Evolutionary conservation across 1,140 invertebrate species (phyloP), one percentile per base, ranked within the genome.

Genomic region (Scaptomyza hsui): DNA sequence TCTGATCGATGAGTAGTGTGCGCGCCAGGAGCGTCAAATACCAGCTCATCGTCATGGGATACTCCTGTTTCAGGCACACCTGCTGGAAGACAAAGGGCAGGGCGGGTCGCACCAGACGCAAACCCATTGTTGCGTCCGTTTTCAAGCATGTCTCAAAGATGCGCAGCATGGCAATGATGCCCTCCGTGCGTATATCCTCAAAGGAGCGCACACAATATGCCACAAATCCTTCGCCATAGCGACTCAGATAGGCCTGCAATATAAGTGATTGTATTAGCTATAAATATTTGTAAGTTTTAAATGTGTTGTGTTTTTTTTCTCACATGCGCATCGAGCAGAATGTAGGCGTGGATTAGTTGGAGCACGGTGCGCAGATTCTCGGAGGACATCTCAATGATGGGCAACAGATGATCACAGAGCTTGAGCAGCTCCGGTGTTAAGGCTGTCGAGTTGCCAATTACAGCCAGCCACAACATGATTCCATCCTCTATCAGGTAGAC

Each of bases 401-500:
- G 93, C 48, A 95, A 93, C 91, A 98, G 93, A 91, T 97, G 96
- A 62, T 93, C 92, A 75, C 96, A 95, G 10, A 98, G 92, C 64
- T 94, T 93, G 75, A 98, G 92, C 37, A 97, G 93, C 51, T 94
- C 93, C 12, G 93, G 92, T 0, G 93, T 94, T 32, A 94, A 91
- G 0, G 90, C 83, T 0, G 95, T 93, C 1, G 95, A 93, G 83
- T 96, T 96, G 88, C 97, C 95, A 52, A 99, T 92, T 10, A 97
- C 94, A 3, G 95, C 94, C 49, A 95, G 92, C 97, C 98, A 99
- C 52, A 99, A 93, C 76, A 97, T 95, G 29, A 99, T 92, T 0
- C 97, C 97, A 92, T 99, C 98, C 92, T 99, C 97, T 70, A 98
- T 92, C 41, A 98, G 93, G 92, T 98, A 98, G 37, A 98, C 95